phyloP scores from a whole-genome alignment of 2,888 invertebrate species.

The Coenonympha arcania region DNA sequence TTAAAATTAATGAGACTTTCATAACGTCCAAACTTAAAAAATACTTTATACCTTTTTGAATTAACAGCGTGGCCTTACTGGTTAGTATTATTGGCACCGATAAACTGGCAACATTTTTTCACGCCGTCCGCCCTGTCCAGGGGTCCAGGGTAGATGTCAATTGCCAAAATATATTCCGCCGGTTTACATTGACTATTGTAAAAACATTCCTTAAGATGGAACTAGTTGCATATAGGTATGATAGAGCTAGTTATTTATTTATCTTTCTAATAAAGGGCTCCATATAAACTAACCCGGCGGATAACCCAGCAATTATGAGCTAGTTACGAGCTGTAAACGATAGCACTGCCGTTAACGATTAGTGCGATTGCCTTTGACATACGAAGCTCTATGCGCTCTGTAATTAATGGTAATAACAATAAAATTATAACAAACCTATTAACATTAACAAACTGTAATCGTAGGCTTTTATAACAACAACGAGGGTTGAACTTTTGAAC shows the following conservation, averaged over 20 bases:
- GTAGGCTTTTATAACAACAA: background rate
- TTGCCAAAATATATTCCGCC: too few relatives aligned
- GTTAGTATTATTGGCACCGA: too few relatives aligned
- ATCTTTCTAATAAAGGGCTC: constrained; percentile 41
- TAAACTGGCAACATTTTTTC: too few relatives aligned
- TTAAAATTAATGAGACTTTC: too few relatives aligned
- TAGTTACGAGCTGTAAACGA: constrained; percentile 33
- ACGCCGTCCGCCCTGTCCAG: too few relatives aligned
- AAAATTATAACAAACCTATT: background rate
- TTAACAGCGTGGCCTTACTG: too few relatives aligned
- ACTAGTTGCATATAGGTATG: background rate
- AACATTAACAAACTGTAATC: constrained; percentile 13
- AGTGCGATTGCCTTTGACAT: constrained; percentile 16
- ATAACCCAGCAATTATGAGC: constrained; percentile 55
- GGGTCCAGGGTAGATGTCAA: too few relatives aligned
- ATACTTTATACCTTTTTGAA: too few relatives aligned
- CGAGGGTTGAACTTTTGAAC: background rate
- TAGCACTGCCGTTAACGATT: constrained; percentile 20
- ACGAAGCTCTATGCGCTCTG: constrained; percentile 3
- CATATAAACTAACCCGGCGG: constrained; percentile 49
- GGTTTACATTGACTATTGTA: too few relatives aligned
- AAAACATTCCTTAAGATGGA: too few relatives aligned
- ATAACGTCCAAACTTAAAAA: too few relatives aligned
- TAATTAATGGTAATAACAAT: background rate
- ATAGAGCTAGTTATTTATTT: constrained; percentile 30